Evolutionary conservation across 2,888 invertebrate species (phyloP).

Genomic region (Catocala nupta): DNA sequence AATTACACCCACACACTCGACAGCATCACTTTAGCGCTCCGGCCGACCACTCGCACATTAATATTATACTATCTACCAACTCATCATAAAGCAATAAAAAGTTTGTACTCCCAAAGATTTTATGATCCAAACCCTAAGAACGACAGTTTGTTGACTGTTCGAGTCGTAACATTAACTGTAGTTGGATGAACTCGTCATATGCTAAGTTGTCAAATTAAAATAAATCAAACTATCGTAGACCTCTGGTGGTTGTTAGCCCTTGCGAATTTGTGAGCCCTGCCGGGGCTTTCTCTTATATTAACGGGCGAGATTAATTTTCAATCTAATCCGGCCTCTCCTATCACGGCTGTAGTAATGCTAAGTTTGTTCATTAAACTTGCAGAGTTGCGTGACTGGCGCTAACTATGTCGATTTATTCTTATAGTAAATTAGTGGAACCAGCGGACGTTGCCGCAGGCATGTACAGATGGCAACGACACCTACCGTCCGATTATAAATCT

Average conservation of each 20-base stretch:
- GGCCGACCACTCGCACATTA: background rate
- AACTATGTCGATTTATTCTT: no score
- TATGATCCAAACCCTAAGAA: background rate
- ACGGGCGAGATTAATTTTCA: no score
- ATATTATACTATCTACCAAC: background rate
- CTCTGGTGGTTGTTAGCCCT: background rate
- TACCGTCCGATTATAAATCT: no score
- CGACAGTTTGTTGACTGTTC: conserved; percentile 5
- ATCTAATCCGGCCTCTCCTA: no score
- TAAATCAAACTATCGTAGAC: background rate
- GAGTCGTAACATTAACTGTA: background rate
- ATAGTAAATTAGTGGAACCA: no score
- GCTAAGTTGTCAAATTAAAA: conserved; percentile 3
- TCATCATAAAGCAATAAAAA: background rate
- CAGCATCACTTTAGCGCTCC: no score
- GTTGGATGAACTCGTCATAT: background rate
- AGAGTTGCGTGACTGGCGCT: no score
- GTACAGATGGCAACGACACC: no score
- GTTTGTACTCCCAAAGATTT: background rate
- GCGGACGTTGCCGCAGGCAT: no score
- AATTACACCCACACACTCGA: no score
- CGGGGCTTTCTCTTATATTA: background rate
- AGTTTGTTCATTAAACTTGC: no score
- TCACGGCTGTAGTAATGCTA: no score
- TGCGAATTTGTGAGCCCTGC: background rate